phyloP scores from a whole-genome alignment of 2,888 invertebrate species.

The Acleris emargana region DNA sequence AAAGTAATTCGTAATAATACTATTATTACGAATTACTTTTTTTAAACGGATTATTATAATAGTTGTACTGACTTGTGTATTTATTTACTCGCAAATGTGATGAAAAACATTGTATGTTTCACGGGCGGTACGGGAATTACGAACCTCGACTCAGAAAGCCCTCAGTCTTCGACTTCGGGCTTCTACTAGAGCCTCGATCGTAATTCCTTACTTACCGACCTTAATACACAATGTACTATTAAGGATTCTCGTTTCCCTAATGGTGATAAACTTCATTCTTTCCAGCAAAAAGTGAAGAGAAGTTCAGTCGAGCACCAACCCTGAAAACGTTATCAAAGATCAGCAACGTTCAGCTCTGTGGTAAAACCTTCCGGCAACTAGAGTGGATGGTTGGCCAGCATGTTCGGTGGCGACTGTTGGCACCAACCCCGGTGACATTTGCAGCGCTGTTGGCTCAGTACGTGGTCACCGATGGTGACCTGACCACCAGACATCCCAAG shows the following conservation, averaged over 20 bases:
- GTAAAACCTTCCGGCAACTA: slow-evolving; percentile 71
- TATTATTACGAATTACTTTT: too few species aligned
- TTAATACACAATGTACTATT: too few species aligned
- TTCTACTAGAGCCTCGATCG: too few species aligned
- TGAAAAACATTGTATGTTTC: too few species aligned
- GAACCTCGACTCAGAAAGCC: too few species aligned
- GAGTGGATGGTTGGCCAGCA: slow-evolving; percentile 81
- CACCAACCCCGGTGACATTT: slow-evolving; percentile 73
- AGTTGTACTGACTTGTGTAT: too few species aligned
- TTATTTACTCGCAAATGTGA: too few species aligned
- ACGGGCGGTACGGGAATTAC: too few species aligned
- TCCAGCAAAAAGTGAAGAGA: slow-evolving; percentile 76
- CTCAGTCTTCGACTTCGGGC: too few species aligned
- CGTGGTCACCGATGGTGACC: slow-evolving; percentile 68
- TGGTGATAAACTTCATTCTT: slow-evolving; percentile 2
- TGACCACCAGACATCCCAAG: slow-evolving; percentile 70
- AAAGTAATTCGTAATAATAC: too few species aligned
- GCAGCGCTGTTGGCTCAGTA: slow-evolving; percentile 68
- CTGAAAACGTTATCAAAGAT: slow-evolving; percentile 65
- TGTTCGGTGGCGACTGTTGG: slow-evolving; percentile 67
- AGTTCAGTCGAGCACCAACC: slow-evolving; percentile 69
- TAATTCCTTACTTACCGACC: too few species aligned
- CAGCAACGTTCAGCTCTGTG: slow-evolving; percentile 68
- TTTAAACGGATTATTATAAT: too few species aligned
- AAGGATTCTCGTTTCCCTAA: background rate